Evolutionary conservation across 2,113 vertebrate genomes (phyloP).

Genomic region (Xiphorhynchus elegans): DNA sequence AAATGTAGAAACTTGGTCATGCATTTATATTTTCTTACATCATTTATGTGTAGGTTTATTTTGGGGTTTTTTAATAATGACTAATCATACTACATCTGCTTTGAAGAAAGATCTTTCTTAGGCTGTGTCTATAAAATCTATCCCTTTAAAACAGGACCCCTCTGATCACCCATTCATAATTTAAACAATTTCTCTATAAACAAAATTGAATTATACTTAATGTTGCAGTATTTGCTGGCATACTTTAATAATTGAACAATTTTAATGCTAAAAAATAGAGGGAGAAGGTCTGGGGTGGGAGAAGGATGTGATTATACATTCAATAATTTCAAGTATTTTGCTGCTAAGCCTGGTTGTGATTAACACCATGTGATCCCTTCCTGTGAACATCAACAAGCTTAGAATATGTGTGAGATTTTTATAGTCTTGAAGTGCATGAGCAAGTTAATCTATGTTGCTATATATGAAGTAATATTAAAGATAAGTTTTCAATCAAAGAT

Average conservation of each 20-base stretch:
- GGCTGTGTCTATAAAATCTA: background rate
- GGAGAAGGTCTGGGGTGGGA: accelerated
- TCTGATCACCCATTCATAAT: background rate
- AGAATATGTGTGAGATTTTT: background rate
- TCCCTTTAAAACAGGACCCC: background rate
- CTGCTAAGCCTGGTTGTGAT: background rate
- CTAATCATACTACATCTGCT: background rate
- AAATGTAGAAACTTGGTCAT: background rate
- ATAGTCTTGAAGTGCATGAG: background rate
- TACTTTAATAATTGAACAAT: background rate
- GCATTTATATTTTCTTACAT: background rate
- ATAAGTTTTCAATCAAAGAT: background rate
- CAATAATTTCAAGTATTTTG: background rate
- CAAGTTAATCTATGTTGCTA: background rate
- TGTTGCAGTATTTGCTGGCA: background rate
- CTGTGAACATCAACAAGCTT: background rate
- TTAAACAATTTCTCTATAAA: background rate
- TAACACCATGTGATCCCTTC: background rate
- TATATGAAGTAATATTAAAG: background rate
- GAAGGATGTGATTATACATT: background rate
- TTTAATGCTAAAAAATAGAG: background rate
- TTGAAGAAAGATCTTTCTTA: background rate
- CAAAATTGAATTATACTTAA: background rate
- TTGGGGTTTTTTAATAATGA: background rate
- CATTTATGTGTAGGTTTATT: background rate